These are phyloP conservation scores for Coilia nasus DNA, from an alignment of 2,797 vertebrate genomes.

Conservation along the genomic window DNA sequence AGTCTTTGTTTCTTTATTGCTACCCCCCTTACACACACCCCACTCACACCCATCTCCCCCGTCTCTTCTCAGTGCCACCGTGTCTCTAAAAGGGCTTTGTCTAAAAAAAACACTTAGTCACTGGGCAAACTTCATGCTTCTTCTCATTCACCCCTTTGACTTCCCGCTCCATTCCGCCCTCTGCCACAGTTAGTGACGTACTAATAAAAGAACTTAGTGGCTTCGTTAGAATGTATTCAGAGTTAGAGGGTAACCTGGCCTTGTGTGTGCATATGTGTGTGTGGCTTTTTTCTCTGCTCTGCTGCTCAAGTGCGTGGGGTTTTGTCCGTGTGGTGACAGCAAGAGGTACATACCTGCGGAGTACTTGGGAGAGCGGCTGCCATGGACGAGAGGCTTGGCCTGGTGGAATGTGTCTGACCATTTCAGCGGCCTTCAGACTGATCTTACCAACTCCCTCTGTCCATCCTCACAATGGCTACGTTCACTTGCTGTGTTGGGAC, in stretches of 20 bases:
- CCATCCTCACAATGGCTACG: not conserved
- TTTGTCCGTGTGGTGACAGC: too few relatives aligned
- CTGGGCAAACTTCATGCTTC: not conserved
- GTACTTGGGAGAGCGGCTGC: too few relatives aligned
- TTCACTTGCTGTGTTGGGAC: slow-evolving; percentile 13
- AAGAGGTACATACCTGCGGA: not conserved
- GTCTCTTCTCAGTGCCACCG: not conserved
- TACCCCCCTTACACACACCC: not conserved
- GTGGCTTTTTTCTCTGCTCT: not conserved
- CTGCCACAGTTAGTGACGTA: not conserved
- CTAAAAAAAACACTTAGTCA: slow-evolving; percentile 3
- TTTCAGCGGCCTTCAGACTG: not conserved
- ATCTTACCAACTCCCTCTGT: not conserved
- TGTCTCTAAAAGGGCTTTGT: slow-evolving; percentile 15
- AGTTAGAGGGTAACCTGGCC: not conserved
- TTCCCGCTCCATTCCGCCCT: not conserved
- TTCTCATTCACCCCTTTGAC: not conserved
- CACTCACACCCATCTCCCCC: not conserved
- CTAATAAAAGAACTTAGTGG: not conserved
- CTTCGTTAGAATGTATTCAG: not conserved
- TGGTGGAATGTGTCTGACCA: not conserved
- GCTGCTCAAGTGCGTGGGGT: too few relatives aligned
- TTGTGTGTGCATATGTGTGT: not conserved
- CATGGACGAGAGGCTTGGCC: not conserved
- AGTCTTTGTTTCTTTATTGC: not conserved